Evolutionary conservation across 2,888 invertebrate species (phyloP), one percentile per base, ranked within the genome.

Genomic region (Pandemis corylana): DNA sequence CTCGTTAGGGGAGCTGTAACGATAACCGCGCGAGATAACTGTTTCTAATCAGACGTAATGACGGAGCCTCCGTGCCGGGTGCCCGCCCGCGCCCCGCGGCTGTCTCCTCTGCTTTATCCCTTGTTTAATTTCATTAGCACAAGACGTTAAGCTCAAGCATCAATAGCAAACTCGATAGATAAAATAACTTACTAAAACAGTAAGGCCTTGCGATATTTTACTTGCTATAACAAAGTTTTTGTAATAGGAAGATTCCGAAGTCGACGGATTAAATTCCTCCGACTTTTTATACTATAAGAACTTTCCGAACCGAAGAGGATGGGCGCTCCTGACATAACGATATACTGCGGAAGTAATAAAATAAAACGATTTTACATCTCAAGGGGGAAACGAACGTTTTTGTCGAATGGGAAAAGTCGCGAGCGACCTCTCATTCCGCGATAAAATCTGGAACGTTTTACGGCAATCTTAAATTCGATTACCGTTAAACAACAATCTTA

Each of bases 361-460:
- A 94, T 94, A 93, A 94, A 94, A 94, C 93, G 93, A 93, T 94
- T 94, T 94, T 93, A 94, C 94, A 93, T 94, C 93, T 92, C 89
- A 87, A 88, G 90, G 92, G 92, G 92, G 91, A 91, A 90, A 89
- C 87, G 91, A 91, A 89, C 91, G 91, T 93, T 93, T 94, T 93
- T 93, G 90, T 89, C 89, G 90, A 94, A 94, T 92, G 90, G 91
- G 91, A 91, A 93, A 93, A 93, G 90, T 94, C 90, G 91, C 92
- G 85, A 87, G 93, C 92, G 89, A 92, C 91, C 93, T 93, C 93
- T 93, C 93, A 91, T 93, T 93, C 88, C 84, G 87, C 89, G 93
- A 94, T 94, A 93, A 94, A 94, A 94, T 94, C 94, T 86, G 89
- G 88, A 91, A 90, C 93, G 89, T 92, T 94, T 93, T 94, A 94